Base-by-base conservation (phyloP, 2,113 vertebrate genomes). In the Cheilinus undulatus region DNA sequence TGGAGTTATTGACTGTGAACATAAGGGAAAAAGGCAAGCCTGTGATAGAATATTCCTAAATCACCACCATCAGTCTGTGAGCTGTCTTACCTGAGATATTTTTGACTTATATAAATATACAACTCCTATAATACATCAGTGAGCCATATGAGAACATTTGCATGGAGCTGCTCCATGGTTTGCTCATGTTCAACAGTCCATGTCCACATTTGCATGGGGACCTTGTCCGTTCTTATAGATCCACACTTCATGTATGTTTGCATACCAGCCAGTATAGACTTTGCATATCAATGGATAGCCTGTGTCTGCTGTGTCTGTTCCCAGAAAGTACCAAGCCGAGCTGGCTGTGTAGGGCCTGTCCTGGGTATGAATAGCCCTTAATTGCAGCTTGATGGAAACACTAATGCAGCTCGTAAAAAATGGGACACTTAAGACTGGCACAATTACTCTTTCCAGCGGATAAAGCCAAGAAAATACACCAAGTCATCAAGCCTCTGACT, bases 371-470 rank as follows among this genome's bases (percentile, higher is more conserved):
- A 90, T 86, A 87, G 82, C 70, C 80, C 52, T 75, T 90, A 90
- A 92, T 89, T 91, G 88, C 83, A 81, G 64, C 76, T 85, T 84
- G 89, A 84, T 88, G 89, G 90, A 92, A 88, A 92, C 80, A 84
- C 85, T 89, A 92, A 91, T 87, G 88, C 83, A 78, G 77, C 84
- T 90, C 63, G 56, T 90, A 88, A 92, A 83, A 89, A 91, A 86
- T 40, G 45, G 80, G 84, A 84, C 85, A 85, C 85, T 91, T 89
- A 90, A 85, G 82, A 80, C 77, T 80, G 70, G 75, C 76, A 86
- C 88, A 88, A 91, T 92, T 87, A 85, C 84, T 86, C 80, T 92
- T 91, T 90, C 79, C 85, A 88, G 65, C 65, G 64, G 61, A 88
- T 86, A 71, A 82, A 84, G 87, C 89, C 86, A 90, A 86, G 57